Evolutionary conservation across 2,113 vertebrate species (phyloP), one percentile per base, ranked within the genome.

Genomic region (Caracal caracal): DNA sequence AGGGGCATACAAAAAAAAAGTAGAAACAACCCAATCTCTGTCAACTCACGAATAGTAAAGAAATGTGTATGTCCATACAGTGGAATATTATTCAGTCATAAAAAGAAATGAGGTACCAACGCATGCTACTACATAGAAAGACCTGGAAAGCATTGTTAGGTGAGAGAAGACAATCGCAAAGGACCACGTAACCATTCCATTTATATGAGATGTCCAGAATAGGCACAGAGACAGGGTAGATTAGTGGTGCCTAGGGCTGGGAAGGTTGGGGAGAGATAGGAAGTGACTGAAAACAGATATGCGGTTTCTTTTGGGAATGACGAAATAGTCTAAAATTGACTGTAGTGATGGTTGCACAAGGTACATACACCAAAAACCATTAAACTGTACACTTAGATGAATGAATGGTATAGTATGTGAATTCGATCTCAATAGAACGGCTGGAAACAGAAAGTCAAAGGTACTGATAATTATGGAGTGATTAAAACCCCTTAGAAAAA

Each of bases 261-360:
- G 76, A 66, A 6, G 26, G 3, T 75, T 82, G 92, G 47, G 24
- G 40, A 59, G 68, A 56, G n/a, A 56, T 24, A 76, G 66, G 10
- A 7, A 49, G 13, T 75, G 26, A 53, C 53, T 61, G 47, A 61
- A 73, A 93, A 47, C 43, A 73, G 61, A 35, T 82, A n/a, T 2
- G 33, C 17, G 10, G 17, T 59, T 94, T 85, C 79, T 79, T 83
- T 82, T 13, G 7, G 47, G 78, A 19, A 5, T 68, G n/a, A 37
- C 59, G 61, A 94, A 87, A 86, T 83, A 37, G 86, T 82, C 84
- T 82, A 43, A 92, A 73, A 61, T 83, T 59, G 15, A 56, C 78
- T 43, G 40, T 73, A 37, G 40, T 87, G 49, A 19, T 90, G 33
- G 24, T 83, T 71, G 47, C 3, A 28, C 68, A 87, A 30, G 35